phyloP scores from a whole-genome alignment of 2,113 vertebrate species.

The Oplegnathus fasciatus region DNA sequence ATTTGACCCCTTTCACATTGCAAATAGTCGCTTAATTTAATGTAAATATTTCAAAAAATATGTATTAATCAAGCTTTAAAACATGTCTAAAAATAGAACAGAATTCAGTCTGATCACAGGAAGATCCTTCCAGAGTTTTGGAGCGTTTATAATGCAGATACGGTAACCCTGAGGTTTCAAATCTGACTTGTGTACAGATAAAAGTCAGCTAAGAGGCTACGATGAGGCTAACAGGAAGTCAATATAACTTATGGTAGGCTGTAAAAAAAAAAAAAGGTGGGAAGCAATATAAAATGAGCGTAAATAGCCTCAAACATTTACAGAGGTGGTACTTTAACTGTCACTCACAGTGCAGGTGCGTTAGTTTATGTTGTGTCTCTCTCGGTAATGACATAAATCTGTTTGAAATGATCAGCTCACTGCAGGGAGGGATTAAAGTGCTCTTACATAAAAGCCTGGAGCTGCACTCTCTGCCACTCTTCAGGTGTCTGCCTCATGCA shows the following conservation, averaged over 20 bases:
- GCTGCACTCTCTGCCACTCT: constrained; percentile 30
- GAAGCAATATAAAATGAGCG: background rate
- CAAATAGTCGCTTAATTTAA: too few relatives aligned
- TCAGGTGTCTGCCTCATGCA: background rate
- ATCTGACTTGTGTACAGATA: background rate
- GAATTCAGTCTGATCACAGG: background rate
- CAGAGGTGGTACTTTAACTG: background rate
- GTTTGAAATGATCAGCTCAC: constrained; percentile 48
- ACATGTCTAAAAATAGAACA: background rate
- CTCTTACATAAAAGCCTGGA: constrained; percentile 44
- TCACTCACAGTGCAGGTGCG: constrained; percentile 35
- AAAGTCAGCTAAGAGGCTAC: background rate
- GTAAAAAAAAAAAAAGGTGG: background rate
- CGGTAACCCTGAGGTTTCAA: background rate
- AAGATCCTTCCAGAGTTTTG: background rate
- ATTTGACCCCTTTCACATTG: too few relatives aligned
- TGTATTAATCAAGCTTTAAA: background rate
- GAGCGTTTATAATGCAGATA: background rate
- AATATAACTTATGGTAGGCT: background rate
- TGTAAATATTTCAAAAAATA: too few relatives aligned
- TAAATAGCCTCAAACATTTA: constrained; percentile 10
- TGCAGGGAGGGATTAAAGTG: constrained; percentile 36
- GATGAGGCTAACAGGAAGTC: background rate
- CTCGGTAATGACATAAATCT: constrained; percentile 42
- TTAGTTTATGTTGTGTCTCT: constrained; percentile 2